Evolutionary conservation across 1,140 invertebrate genomes (phyloP), one percentile per base, ranked within the genome.

Genomic region (Heliconius melpomene): DNA sequence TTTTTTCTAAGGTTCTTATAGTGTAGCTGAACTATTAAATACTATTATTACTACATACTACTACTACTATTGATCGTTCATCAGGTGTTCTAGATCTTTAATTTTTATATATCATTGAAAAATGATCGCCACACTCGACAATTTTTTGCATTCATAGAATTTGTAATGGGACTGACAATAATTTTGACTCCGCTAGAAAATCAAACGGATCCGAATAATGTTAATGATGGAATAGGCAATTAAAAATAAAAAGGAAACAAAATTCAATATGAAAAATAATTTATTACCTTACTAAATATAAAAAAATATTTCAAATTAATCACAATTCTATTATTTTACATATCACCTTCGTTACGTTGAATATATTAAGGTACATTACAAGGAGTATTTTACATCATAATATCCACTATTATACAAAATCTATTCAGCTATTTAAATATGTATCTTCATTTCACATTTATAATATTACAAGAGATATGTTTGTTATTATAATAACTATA

Each of bases 241-340:
- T 9, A 23, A 57, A 7, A 57, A 66, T 6, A 70, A 23, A 32
- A 79, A 70, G 36, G 46, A 80, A 57, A 77, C 23, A 60, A 9
- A 74, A 66, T 73, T 88, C 85, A 87, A 87, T 88, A 85, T 87
- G 87, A 88, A 88, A 89, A 90, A 89, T 88, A 88, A 88, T 88
- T 90, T 88, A 89, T 87, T 89, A 82, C 72, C 78, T 83, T 70
- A 85, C 87, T 90, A 88, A 84, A 85, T 89, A 90, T 88, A 89
- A 90, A 90, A 66, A 89, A 86, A 79, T 84, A 85, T 79, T 82
- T 82, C 77, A 84, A 85, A 78, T 77, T 75, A 84, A 86, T 83
- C 86, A 88, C 85, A 86, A 84, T 88, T 79, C 83, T 83, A 84
- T 84, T 84, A 86, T 80, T 79, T 81, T 79, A 86, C 82, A 86